Evolutionary conservation across 1,140 invertebrate species (phyloP).

Genomic region (Lepidostoma basale): DNA sequence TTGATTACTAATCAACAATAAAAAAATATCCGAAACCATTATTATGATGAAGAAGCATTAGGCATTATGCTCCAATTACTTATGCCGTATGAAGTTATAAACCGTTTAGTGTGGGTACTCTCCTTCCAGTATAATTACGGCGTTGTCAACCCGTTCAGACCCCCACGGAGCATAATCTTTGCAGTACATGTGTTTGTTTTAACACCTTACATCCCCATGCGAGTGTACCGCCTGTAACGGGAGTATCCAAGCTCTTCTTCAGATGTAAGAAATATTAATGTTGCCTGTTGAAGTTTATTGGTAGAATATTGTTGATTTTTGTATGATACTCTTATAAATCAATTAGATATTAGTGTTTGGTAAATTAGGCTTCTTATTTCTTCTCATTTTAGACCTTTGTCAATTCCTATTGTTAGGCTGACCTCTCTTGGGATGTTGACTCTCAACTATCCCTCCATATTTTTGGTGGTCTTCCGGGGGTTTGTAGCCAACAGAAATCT

Average conservation of each 20-base stretch:
- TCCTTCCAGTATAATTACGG: conserved; percentile 2
- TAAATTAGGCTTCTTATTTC: background rate
- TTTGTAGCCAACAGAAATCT: no score
- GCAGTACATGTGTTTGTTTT: conserved; percentile 31
- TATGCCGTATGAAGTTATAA: background rate
- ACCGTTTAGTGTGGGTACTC: conserved; percentile 2
- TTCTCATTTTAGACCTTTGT: background rate
- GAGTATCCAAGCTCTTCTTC: background rate
- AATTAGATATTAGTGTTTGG: background rate
- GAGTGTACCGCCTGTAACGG: background rate
- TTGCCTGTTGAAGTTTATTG: background rate
- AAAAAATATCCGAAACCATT: background rate
- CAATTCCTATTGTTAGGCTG: no score
- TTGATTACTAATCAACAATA: no score
- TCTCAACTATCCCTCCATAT: no score
- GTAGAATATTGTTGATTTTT: background rate
- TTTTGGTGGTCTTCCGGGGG: no score
- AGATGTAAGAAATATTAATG: background rate
- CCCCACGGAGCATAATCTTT: conserved; percentile 26
- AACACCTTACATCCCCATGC: conserved; percentile 31
- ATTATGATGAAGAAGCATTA: background rate
- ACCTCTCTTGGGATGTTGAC: no score
- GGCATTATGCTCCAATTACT: background rate
- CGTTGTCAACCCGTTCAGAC: background rate
- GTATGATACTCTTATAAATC: background rate